Evolutionary conservation across 2,113 vertebrate genomes (phyloP).

Genomic region (Chascanopsetta lugubris): DNA sequence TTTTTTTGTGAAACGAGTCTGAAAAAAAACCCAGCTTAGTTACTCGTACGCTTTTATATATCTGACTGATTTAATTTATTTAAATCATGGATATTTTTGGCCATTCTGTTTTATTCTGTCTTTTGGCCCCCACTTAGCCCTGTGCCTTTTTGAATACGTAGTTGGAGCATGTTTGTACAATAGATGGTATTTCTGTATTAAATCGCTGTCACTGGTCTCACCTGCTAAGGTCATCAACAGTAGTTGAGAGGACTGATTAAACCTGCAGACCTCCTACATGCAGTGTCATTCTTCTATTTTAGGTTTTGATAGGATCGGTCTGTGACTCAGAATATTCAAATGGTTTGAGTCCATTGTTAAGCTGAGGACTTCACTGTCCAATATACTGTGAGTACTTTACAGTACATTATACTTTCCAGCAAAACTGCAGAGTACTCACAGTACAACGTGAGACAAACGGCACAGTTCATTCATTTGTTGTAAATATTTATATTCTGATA

Average conservation of each 20-base stretch:
- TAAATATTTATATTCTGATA: conserved; percentile 69
- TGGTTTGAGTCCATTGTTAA: conserved; percentile 5
- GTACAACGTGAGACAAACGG: conserved; percentile 20
- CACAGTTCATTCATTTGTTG: conserved; percentile 31
- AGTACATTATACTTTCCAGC: not conserved
- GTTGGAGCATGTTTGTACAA: conserved; percentile 68
- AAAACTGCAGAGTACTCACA: not conserved
- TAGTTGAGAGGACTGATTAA: conserved; percentile 15
- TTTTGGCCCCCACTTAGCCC: conserved; percentile 54
- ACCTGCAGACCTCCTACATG: conserved; percentile 25
- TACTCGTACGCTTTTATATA: conserved; percentile 65
- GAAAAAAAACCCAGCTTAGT: conserved; percentile 60
- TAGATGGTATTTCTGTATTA: conserved; percentile 54
- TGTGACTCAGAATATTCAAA: conserved; percentile 6
- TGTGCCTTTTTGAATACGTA: conserved; percentile 66
- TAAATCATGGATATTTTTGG: conserved; percentile 74
- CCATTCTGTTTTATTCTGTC: conserved; percentile 38
- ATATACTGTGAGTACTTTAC: not conserved
- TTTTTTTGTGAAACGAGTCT: conserved; percentile 45
- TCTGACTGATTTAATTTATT: conserved; percentile 78
- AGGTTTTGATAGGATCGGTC: conserved; percentile 17
- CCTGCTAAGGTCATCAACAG: conserved; percentile 17
- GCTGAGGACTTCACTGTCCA: conserved; percentile 5
- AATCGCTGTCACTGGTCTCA: conserved; percentile 41
- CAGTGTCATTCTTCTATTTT: conserved; percentile 43